Percentiles rank a stretch among this genome's conserved stretches.
Conservation (phyloP, 2,113 vertebrate species). For the Pao palembangensis region DNA sequence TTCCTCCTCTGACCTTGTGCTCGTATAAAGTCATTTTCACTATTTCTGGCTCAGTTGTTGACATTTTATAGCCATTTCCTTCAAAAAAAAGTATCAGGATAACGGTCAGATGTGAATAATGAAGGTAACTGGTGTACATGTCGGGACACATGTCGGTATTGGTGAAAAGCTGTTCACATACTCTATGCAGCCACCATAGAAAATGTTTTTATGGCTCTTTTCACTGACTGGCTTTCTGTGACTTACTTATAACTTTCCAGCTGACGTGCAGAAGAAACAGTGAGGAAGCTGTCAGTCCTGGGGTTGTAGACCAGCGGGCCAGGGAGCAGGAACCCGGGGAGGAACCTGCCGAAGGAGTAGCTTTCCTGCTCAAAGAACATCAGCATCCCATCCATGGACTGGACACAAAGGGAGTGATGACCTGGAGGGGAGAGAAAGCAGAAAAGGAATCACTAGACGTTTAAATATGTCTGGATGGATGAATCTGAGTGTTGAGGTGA, state of each 20-base stretch:
- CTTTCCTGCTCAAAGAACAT: slow-evolving; percentile 98
- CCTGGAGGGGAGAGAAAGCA: slow-evolving; percentile 67
- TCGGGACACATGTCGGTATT: too few species aligned
- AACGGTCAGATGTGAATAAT: too few species aligned
- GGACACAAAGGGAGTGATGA: slow-evolving; percentile 93
- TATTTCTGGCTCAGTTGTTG: too few species aligned
- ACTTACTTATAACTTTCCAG: slow-evolving; percentile 95
- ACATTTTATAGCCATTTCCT: too few species aligned
- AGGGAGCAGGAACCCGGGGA: slow-evolving; percentile 90
- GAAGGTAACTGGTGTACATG: too few species aligned
- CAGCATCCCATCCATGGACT: slow-evolving; percentile 97
- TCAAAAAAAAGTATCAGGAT: too few species aligned
- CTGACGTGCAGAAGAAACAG: slow-evolving; percentile 85
- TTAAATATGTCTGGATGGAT: too few species aligned
- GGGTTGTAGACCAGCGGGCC: slow-evolving; percentile 88
- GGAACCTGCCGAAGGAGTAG: slow-evolving; percentile 89
- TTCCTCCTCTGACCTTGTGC: too few species aligned
- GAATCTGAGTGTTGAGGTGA: too few species aligned
- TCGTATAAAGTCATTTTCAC: too few species aligned
- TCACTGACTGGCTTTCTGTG: too few species aligned
- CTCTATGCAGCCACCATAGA: background rate
- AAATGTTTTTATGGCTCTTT: too few species aligned
- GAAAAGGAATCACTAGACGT: background rate
- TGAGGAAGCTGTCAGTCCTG: slow-evolving; percentile 92
- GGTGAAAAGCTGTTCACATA: slow-evolving; percentile 3